phyloP scores from a whole-genome alignment of 2,888 invertebrate genomes.

The Erebia palarica region DNA sequence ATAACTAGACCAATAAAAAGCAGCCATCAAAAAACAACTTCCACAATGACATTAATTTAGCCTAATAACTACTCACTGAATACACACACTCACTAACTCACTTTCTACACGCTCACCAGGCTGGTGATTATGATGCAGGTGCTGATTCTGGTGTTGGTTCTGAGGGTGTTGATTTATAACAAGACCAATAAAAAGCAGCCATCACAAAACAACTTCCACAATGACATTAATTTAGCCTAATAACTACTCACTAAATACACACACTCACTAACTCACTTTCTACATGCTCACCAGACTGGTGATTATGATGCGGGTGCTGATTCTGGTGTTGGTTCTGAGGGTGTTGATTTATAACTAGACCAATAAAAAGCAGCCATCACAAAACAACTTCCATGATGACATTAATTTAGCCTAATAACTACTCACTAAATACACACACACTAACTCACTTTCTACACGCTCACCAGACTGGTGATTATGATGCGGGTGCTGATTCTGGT shows the following conservation, averaged over 20 bases:
- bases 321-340: slow-evolving; percentile 60
- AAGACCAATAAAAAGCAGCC: too few relatives aligned
- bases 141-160: slow-evolving; percentile 57
- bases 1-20: too few relatives aligned
- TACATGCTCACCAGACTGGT: slow-evolving; percentile 53
- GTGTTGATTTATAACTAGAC: slow-evolving; percentile 35
- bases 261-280: slow-evolving; percentile 29
- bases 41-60: slow-evolving; percentile 32
- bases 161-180: slow-evolving; percentile 47
- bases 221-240: slow-evolving; percentile 18
- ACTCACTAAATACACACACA: background rate
- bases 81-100: slow-evolving; percentile 18
- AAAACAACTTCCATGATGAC: slow-evolving; percentile 31
- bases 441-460: slow-evolving; percentile 38
- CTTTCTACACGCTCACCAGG: slow-evolving; percentile 48
- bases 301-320: slow-evolving; percentile 48
- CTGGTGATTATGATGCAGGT: slow-evolving; percentile 52
- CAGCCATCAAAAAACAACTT: background rate
- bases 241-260: slow-evolving; percentile 1
- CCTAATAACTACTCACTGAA: background rate
- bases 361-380: too few relatives aligned
- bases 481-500: slow-evolving; percentile 49
- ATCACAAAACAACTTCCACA: slow-evolving; percentile 24
- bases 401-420: background rate
- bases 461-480: slow-evolving; percentile 59